phyloP scores from a whole-genome alignment of 2,113 vertebrate genomes.

The Ia io region DNA sequence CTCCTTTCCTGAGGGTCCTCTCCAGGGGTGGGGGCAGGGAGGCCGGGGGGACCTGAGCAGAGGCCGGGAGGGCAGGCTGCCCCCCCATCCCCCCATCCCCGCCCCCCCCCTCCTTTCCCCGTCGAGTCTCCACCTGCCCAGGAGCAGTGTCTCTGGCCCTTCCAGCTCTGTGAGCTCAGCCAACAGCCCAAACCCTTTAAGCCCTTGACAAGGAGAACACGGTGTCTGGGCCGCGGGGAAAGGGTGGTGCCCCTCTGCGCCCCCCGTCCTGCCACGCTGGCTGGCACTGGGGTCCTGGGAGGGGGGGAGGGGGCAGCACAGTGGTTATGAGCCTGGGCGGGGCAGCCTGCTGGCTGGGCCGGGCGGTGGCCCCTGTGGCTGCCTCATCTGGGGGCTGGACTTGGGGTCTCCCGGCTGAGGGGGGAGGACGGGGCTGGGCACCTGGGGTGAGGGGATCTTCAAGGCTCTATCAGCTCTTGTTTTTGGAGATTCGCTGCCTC shows the following conservation, averaged over 20 bases:
- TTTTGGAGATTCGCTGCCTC: too few species aligned
- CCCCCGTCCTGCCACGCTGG: not conserved
- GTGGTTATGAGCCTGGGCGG: too few species aligned
- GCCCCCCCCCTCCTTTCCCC: too few species aligned
- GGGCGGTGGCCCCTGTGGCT: not conserved
- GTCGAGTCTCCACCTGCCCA: constrained; percentile 55
- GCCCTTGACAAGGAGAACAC: not conserved
- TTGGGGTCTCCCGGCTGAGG: not conserved
- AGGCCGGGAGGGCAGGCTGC: not conserved
- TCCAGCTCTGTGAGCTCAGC: constrained; percentile 65
- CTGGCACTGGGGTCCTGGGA: too few species aligned
- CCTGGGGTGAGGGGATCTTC: rapidly evolving
- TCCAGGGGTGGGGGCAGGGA: not conserved
- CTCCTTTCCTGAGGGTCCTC: not conserved
- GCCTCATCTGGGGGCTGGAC: not conserved
- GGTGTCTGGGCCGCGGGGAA: not conserved
- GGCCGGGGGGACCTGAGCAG: not conserved
- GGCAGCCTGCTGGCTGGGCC: too few species aligned
- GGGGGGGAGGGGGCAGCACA: too few species aligned
- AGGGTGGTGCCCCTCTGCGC: not conserved
- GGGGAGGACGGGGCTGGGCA: rapidly evolving
- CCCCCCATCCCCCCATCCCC: not conserved
- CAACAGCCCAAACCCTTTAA: not conserved
- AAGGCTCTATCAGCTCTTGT: rapidly evolving
- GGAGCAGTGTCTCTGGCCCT: not conserved